Conservation (phyloP, 2,113 vertebrate species). For the Mesoclemmys tuberculata region DNA sequence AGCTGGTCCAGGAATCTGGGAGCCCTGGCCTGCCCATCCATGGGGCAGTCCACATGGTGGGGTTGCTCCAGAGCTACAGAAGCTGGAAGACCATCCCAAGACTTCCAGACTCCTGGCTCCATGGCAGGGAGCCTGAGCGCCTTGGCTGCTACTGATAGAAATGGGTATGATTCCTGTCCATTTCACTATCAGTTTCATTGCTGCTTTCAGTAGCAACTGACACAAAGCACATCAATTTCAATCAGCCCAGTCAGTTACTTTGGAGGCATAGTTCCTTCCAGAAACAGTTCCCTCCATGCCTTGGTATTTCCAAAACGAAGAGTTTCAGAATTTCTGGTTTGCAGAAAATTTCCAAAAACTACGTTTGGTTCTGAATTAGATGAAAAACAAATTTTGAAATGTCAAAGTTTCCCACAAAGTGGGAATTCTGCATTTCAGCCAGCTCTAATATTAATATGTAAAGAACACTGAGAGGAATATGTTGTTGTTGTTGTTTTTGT, state of each 20-base stretch:
- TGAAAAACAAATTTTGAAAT: background rate
- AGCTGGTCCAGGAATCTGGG: background rate
- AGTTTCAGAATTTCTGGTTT: background rate
- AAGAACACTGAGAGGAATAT: background rate
- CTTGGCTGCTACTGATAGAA: background rate
- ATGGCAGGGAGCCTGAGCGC: background rate
- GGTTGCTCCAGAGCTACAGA: background rate
- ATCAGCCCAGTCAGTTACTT: background rate
- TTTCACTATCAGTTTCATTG: background rate
- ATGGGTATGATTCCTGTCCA: background rate
- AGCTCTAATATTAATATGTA: background rate
- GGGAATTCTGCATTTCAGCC: background rate
- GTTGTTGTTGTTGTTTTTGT: accelerated
- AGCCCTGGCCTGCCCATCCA: background rate
- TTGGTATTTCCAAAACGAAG: background rate
- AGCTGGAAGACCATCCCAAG: background rate
- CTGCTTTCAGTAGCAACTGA: background rate
- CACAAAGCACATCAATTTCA: background rate
- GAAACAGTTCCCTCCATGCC: background rate
- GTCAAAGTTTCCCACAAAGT: background rate
- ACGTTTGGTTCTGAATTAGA: background rate
- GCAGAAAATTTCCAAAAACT: background rate
- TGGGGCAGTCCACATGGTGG: background rate
- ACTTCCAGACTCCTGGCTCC: background rate
- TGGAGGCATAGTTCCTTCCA: background rate